A percentile compares a stretch with the other conserved stretches of the same genome.
phyloP scores from a whole-genome alignment of 2,113 vertebrate species.

The Sceloporus tristichus region DNA sequence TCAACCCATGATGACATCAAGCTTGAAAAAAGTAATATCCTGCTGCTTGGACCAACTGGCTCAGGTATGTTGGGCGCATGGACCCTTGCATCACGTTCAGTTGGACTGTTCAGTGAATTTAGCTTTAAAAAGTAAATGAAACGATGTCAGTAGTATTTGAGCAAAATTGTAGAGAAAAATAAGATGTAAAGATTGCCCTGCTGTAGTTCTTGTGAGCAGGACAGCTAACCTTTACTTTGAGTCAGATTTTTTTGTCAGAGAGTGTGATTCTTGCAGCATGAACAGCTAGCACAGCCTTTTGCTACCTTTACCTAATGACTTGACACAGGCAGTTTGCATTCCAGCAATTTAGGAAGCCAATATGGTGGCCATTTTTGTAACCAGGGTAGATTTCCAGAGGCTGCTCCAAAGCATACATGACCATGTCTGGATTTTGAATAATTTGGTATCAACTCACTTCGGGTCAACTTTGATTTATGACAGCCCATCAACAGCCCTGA shows the following conservation, averaged over 20 bases:
- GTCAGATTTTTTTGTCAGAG: background rate
- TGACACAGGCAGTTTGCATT: background rate
- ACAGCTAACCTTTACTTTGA: background rate
- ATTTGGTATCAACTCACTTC: too few species aligned
- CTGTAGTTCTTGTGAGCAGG: background rate
- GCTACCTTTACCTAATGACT: background rate
- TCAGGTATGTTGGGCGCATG: constrained; percentile 82
- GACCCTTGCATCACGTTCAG: background rate
- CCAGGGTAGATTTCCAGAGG: background rate
- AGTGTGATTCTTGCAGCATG: background rate
- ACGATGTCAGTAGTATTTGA: background rate
- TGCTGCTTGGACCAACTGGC: constrained; percentile 96
- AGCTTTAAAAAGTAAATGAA: background rate
- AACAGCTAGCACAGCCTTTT: too few species aligned
- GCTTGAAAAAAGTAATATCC: constrained; percentile 98
- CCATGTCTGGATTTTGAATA: too few species aligned
- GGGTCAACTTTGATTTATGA: too few species aligned
- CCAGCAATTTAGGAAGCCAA: background rate
- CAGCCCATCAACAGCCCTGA: too few species aligned
- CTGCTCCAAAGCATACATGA: background rate
- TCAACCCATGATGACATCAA: constrained; percentile 92
- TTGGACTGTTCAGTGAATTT: background rate
- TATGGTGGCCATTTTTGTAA: background rate
- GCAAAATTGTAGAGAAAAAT: background rate
- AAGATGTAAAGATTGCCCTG: background rate